Conservation (phyloP, 2,888 invertebrate genomes). For the Dioctria rufipes region DNA sequence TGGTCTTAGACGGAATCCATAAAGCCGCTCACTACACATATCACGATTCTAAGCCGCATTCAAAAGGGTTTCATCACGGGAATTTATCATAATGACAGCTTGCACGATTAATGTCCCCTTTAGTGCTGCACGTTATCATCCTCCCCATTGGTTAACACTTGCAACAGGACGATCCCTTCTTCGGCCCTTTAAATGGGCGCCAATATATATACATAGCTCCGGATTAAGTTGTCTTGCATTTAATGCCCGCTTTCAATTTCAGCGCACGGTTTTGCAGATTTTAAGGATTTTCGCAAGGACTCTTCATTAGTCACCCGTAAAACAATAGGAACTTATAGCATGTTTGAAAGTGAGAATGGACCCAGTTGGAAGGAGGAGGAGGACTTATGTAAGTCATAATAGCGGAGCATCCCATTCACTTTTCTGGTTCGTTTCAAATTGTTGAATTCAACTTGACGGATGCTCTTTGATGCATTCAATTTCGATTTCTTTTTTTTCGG, state of each 20-base stretch:
- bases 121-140: constrained; percentile 8
- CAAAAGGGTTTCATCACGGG: constrained; percentile 40
- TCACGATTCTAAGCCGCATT: constrained; percentile 18
- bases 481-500: neutral
- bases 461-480: constrained; percentile 36
- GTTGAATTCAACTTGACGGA: neutral
- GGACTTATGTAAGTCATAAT: neutral
- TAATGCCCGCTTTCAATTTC: constrained; percentile 47
- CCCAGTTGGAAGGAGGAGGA: no score
- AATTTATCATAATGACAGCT: constrained; percentile 43
- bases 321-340: constrained; percentile 32
- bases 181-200: neutral
- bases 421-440: neutral
- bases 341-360: neutral
- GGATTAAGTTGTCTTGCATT: constrained; percentile 49
- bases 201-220: constrained; percentile 2
- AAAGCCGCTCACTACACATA: constrained; percentile 4
- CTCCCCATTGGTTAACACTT: neutral
- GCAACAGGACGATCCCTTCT: constrained; percentile 12
- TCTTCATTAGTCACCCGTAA: constrained; percentile 49
- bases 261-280: constrained; percentile 32
- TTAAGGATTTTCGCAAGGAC: constrained; percentile 32
- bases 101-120: constrained; percentile 25
- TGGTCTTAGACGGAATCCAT: constrained; percentile 31
- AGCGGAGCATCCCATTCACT: constrained; percentile 10